These are phyloP conservation scores for Aphis craccivora DNA, from an alignment of 1,140 invertebrate genomes.

Conservation along the genomic window DNA sequence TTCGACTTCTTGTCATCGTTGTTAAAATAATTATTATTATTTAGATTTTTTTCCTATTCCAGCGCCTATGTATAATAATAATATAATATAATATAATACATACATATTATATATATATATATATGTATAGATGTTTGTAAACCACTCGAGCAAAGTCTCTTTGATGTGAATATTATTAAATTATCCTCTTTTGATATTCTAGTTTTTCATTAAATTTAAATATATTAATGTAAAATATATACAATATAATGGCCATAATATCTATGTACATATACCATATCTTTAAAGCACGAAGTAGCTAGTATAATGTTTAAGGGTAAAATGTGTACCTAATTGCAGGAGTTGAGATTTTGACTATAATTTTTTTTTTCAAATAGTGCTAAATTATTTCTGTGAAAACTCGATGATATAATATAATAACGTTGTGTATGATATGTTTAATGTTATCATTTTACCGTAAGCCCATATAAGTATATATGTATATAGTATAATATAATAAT, in stretches of 20 bases:
- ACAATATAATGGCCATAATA: neutral
- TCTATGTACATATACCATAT: neutral
- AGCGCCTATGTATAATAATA: too few species aligned
- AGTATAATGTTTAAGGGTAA: neutral
- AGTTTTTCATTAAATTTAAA: conserved; percentile 20
- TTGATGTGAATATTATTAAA: neutral
- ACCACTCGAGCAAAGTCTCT: neutral
- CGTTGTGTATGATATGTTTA: too few species aligned
- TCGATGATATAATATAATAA: neutral
- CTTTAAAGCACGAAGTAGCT: neutral
- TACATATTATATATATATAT: too few species aligned
- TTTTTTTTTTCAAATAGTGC: neutral
- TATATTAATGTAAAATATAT: conserved; percentile 8
- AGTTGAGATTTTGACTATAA: neutral
- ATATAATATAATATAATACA: too few species aligned
- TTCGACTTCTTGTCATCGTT: neutral
- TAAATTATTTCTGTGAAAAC: neutral
- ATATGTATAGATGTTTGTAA: neutral
- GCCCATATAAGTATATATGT: too few species aligned
- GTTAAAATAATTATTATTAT: neutral
- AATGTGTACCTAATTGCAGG: neutral
- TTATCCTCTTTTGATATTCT: conserved; percentile 3
- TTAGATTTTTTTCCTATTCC: neutral
- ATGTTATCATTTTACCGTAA: neutral
- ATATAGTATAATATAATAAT: too few species aligned